Evolutionary conservation across 2,797 vertebrate genomes (phyloP), one percentile per base, ranked within the genome.

Genomic region (Lophotriccus pileatus): DNA sequence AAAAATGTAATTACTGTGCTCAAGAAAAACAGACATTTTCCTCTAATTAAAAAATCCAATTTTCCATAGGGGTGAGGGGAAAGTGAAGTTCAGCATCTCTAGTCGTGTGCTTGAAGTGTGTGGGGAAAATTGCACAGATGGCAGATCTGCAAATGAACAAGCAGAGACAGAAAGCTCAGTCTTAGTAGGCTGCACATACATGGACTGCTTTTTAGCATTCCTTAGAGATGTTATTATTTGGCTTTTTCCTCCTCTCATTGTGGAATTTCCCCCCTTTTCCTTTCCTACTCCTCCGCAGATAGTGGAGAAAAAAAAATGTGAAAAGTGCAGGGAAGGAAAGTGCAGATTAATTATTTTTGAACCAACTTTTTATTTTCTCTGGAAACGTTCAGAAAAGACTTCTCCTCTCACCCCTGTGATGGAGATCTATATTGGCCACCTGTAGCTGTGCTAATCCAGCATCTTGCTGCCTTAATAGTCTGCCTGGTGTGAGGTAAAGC

Each of bases 1-100:
- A 1, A 32, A 64, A 84, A 58, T 19, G n/a, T 69, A 90, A 93
- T 93, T 87, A 69, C 55, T 41, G 1, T 36, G 41, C 55, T 84
- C 52, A 76, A 63, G 74, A 62, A 91, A 95, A 95, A 90, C 6
- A 83, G 44, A 67, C 21, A 44, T 89, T 96, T 92, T 89, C 68
- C 53, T 92, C 59, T 88, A 94, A 84, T 88, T 88, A 85, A 96
- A 94, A 39, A 94, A 64, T 67, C 64, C n/a, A 47, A 1, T 81
- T 95, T 95, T 94, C 68, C 23, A 3, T 23, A 19, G 34, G 14
- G 7, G 7, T 70, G 32, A 43, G 27, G 23, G 21, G 14, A 60
- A 85, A 89, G 8, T 53, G 9, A 82, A 91, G 30, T 58, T 91
- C 76, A 88, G 7, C 58, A 14, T 73, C 53, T 81, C 49, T 43